Base-by-base conservation (phyloP, 2,797 vertebrate species). In the Alfaro cultratus region DNA sequence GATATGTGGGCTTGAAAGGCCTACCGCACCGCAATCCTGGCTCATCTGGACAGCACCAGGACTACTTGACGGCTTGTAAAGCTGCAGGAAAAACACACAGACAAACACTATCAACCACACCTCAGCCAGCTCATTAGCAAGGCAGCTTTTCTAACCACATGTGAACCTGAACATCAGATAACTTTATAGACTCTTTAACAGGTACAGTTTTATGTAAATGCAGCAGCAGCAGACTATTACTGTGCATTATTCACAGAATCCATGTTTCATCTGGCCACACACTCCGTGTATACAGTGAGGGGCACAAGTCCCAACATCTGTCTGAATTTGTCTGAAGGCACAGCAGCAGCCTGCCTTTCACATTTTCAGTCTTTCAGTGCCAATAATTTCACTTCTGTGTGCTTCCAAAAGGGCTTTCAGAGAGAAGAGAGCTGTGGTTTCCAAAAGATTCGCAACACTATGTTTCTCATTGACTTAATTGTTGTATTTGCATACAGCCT, bases 391-490 rank as follows among this genome's bases (percentile, higher is more conserved):
- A 88, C 87, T 93, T 86, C 88, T 88, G 87, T 93, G 79, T 86
- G 88, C 90, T 88, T 92, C 87, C 85, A 85, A 85, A 85, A 85
- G 84, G 80, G 86, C 89, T 82, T 92, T 92, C 80, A 92, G 83
- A 86, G 73, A 85, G 86, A 86, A 89, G 85, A 88, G 90, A 86
- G 87, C 80, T 93, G 93, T 84, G 92, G 92, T 93, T 94, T 93
- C 88, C 89, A 94, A 89, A 87, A 93, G 93, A 95, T 95, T 94
- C 95, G 93, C 87, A 88, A 87, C 93, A 93, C 92, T 94, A 94
- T 95, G 93, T 93, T 92, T 86, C 87, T 93, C 88, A 90, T 94
- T 95, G 93, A 90, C 87, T 93, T 91, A 92, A 93, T 90, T 91
- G 89, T 89, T 86, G 85, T 90, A 93, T 93, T 92, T 94, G 91